These are phyloP conservation scores for Ariopsis seemanni DNA, from an alignment of 2,113 vertebrate species.

Conservation along the genomic window DNA sequence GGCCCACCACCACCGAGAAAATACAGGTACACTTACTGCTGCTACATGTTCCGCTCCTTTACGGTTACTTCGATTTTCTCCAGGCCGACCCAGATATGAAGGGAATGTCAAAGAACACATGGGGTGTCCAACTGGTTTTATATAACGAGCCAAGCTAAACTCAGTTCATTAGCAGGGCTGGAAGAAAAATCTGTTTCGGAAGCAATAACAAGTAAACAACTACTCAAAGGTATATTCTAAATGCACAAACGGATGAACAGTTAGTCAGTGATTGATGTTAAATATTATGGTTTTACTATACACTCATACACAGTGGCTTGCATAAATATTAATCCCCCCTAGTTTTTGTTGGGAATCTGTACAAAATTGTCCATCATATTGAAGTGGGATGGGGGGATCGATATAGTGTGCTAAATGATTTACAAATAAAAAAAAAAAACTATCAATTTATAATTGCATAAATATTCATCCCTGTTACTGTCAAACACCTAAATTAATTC, in stretches of 20 bases:
- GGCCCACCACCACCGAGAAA: slow-evolving; percentile 90
- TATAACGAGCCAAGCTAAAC: not conserved
- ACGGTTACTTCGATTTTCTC: not conserved
- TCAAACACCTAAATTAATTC: no score
- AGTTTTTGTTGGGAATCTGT: no score
- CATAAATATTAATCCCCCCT: no score
- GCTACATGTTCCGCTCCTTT: not conserved
- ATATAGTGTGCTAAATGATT: no score
- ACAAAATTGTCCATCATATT: no score
- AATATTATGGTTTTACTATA: no score
- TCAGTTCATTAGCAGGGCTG: not conserved
- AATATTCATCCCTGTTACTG: no score
- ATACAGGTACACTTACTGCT: slow-evolving; percentile 79
- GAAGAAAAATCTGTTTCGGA: not conserved
- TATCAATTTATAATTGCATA: no score
- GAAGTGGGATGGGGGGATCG: no score
- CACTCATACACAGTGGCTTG: no score
- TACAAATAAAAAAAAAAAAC: no score
- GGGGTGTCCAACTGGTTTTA: not conserved
- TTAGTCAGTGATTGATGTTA: no score
- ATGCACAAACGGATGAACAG: not conserved
- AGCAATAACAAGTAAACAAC: not conserved
- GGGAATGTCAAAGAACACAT: not conserved
- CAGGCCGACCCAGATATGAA: not conserved
- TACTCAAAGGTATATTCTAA: not conserved